Evolutionary conservation across 2,113 vertebrate species (phyloP).

Genomic region (Grantiella picta): DNA sequence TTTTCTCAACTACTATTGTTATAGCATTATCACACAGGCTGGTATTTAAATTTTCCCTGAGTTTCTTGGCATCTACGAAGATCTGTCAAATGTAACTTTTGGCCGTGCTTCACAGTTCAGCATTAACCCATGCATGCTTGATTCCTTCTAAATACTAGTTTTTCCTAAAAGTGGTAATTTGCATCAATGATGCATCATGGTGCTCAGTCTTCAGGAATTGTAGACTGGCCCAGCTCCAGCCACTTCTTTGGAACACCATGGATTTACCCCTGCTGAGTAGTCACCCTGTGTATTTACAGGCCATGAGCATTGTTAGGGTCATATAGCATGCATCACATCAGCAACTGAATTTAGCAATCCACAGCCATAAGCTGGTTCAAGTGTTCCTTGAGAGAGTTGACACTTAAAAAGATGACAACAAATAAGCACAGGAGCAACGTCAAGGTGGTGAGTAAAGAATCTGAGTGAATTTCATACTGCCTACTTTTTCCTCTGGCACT

Average conservation of each 20-base stretch:
- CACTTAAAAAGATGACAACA: background rate
- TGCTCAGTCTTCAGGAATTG: background rate
- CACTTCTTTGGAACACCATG: background rate
- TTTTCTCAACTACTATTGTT: background rate
- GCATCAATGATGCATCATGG: background rate
- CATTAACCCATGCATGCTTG: background rate
- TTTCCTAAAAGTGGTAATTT: background rate
- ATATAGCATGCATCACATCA: background rate
- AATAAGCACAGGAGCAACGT: background rate
- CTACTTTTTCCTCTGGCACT: background rate
- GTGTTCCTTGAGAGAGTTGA: background rate
- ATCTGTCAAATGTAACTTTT: background rate
- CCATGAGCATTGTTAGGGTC: background rate
- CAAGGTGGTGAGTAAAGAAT: background rate
- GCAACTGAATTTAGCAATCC: background rate
- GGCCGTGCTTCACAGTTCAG: background rate
- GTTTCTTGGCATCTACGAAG: background rate
- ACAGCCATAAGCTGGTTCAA: background rate
- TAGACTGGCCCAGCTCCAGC: background rate
- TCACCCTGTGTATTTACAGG: background rate
- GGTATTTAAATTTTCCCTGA: background rate
- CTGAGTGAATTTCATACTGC: background rate
- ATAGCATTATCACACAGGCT: background rate
- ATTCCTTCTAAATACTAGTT: background rate
- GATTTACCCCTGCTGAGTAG: background rate